phyloP scores from a whole-genome alignment of 2,113 vertebrate species.

The Corapipo altera region DNA sequence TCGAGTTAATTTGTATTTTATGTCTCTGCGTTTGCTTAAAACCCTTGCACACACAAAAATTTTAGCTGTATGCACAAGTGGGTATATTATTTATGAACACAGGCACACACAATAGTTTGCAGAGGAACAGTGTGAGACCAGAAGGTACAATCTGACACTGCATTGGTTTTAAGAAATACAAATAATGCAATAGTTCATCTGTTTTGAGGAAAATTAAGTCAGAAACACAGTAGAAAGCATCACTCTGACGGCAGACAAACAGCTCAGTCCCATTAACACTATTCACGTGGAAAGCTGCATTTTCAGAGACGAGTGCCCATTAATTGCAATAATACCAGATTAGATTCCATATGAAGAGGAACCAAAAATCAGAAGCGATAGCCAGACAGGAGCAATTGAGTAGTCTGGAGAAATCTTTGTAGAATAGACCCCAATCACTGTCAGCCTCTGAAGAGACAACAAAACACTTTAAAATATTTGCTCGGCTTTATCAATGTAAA shows the following conservation, averaged over 20 bases:
- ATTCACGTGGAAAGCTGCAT: not conserved
- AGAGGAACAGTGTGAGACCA: not conserved
- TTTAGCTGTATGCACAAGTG: not conserved
- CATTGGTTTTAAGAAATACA: not conserved
- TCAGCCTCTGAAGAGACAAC: not conserved
- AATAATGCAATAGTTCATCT: not conserved
- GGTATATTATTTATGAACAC: constrained; percentile 4
- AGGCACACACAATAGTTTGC: not conserved
- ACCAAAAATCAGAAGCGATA: not conserved
- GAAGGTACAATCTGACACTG: not conserved
- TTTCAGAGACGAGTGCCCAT: not conserved
- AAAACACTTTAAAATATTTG: not conserved
- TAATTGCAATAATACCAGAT: not conserved
- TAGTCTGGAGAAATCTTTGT: not conserved
- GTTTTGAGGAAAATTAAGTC: not conserved
- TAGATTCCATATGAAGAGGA: not conserved
- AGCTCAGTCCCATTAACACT: not conserved
- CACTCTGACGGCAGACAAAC: not conserved
- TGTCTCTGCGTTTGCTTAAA: not conserved
- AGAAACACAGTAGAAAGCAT: not conserved
- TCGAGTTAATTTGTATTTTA: not conserved
- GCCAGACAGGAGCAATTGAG: not conserved
- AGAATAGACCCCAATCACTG: not conserved
- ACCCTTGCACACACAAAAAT: not conserved
- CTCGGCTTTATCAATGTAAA: not conserved